Evolutionary conservation across 2,797 vertebrate genomes (phyloP).

Genomic region (Anas bahamensis): DNA sequence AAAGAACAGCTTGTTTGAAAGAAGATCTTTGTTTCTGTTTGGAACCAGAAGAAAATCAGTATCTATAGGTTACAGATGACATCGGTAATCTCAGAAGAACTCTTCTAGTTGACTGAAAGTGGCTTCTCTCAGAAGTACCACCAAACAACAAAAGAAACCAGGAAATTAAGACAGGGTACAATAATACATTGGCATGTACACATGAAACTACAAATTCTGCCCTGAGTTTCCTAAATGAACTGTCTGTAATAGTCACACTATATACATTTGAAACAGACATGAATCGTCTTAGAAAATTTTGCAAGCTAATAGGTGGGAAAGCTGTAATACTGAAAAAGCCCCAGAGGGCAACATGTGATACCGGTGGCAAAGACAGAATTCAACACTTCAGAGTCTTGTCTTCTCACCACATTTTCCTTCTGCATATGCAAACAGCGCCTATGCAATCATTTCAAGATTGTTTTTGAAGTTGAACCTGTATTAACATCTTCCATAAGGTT

Average conservation of each 20-base stretch:
- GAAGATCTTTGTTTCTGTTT: conserved; percentile 23
- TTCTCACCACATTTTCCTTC: not conserved
- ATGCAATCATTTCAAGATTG: not conserved
- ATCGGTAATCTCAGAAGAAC: conserved; percentile 50
- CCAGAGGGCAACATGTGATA: not conserved
- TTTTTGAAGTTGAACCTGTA: not conserved
- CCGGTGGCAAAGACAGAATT: not conserved
- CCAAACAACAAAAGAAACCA: conserved; percentile 40
- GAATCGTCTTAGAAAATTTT: not conserved
- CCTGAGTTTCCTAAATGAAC: not conserved
- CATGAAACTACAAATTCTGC: not conserved
- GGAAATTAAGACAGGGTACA: not conserved
- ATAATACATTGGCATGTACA: not conserved
- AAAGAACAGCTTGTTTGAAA: not conserved
- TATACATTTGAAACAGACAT: not conserved
- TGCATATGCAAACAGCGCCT: not conserved
- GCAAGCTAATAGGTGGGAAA: not conserved
- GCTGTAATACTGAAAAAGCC: not conserved
- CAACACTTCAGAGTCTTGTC: not conserved
- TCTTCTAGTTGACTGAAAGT: conserved; percentile 44
- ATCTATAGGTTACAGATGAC: conserved; percentile 41
- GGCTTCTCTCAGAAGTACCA: conserved; percentile 13
- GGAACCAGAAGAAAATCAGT: not conserved
- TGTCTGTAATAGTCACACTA: not conserved
- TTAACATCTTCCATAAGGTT: not conserved